A percentile compares a stretch with the other conserved stretches of the same genome.
phyloP scores from a whole-genome alignment of 2,797 vertebrate genomes.

The Gephyroberyx darwinii region DNA sequence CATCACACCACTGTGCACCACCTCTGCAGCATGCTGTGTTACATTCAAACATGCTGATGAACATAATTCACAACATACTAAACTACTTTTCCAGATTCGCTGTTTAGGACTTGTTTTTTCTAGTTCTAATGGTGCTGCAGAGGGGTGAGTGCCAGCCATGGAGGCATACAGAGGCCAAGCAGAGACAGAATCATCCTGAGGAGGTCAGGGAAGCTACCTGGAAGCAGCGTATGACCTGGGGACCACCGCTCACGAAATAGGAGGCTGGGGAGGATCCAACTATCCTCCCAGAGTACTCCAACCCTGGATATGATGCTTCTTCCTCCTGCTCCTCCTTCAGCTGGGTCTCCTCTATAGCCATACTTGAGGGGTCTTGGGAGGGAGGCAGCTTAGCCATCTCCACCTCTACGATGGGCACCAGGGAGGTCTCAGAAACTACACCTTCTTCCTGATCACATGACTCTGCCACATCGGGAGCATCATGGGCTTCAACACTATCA shows the following conservation, averaged over 20 bases:
- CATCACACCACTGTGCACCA: slow-evolving; percentile 51
- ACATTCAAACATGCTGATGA: neutral
- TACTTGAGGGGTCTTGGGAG: slow-evolving; percentile 35
- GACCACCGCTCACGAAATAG: slow-evolving; percentile 70
- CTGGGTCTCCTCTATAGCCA: slow-evolving; percentile 54
- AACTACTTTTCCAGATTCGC: neutral
- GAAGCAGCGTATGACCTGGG: slow-evolving; percentile 75
- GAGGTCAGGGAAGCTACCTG: slow-evolving; percentile 74
- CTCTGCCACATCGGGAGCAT: slow-evolving; percentile 47
- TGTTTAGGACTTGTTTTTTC: neutral
- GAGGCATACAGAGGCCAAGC: slow-evolving; percentile 46
- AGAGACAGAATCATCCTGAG: slow-evolving; percentile 49
- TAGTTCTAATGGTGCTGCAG: slow-evolving; percentile 56
- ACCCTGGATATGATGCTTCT: slow-evolving; percentile 45
- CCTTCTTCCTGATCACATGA: slow-evolving; percentile 56
- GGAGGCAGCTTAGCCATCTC: slow-evolving; percentile 59
- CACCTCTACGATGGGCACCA: slow-evolving; percentile 67
- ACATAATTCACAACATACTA: neutral
- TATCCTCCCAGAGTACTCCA: slow-evolving; percentile 49
- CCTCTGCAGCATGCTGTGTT: slow-evolving; percentile 60
- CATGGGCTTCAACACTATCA: slow-evolving; percentile 29
- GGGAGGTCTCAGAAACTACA: slow-evolving; percentile 60
- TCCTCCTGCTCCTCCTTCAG: slow-evolving; percentile 42
- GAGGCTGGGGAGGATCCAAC: slow-evolving; percentile 66
- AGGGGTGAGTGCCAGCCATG: slow-evolving; percentile 51